Conservation (phyloP, 2,888 invertebrate genomes). For the Metacarcinus magister region DNA sequence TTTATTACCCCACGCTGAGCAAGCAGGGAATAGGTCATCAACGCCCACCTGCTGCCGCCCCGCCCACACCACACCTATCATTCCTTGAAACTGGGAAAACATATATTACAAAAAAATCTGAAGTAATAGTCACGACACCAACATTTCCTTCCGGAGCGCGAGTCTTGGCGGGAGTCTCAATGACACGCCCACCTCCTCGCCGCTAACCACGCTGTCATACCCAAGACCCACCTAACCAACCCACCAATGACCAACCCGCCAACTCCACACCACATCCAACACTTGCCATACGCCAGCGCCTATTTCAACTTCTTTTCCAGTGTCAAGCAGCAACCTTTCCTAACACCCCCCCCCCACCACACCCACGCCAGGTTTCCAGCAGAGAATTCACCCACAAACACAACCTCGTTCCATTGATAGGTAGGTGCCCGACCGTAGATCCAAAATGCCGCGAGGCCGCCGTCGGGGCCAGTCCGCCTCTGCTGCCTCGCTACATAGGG, state of each 20-base stretch:
- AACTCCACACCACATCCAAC: background rate
- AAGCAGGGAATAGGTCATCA: background rate
- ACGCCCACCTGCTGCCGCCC: conserved; percentile 5
- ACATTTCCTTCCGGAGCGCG: background rate
- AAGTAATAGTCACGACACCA: background rate
- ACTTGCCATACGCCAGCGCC: background rate
- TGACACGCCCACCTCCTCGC: background rate
- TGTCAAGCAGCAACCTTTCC: background rate
- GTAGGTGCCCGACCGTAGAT: background rate
- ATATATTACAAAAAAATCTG: background rate
- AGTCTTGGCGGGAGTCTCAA: background rate
- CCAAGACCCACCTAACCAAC: background rate
- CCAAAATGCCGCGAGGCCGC: background rate
- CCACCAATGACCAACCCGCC: background rate
- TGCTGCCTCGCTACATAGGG: conserved; percentile 22
- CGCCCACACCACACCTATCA: background rate
- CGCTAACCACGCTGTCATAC: background rate
- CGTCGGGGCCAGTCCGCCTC: background rate
- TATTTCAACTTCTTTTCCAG: background rate
- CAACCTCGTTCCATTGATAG: background rate
- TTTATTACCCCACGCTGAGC: background rate
- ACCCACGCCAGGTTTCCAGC: background rate
- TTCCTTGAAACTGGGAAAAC: background rate
- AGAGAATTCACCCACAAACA: background rate
- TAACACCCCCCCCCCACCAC: background rate